Conservation (phyloP, 2,113 vertebrate genomes). For the Marcusenius ussheri region DNA sequence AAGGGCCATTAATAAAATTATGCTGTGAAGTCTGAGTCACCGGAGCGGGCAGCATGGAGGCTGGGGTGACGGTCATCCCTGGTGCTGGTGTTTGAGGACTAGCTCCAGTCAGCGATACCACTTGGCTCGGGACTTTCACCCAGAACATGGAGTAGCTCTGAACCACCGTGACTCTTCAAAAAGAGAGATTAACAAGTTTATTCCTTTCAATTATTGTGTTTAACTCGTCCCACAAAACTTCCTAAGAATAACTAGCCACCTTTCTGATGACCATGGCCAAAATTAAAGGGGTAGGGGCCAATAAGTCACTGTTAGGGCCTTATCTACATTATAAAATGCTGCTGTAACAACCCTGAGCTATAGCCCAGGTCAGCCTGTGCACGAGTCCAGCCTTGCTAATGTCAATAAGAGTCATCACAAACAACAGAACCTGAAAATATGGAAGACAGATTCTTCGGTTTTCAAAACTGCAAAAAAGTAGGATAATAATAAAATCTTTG, state of each 20-base stretch:
- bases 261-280: background rate
- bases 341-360: background rate
- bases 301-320: background rate
- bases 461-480: background rate
- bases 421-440: background rate
- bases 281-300: background rate
- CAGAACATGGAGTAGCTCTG: slow-evolving; percentile 66
- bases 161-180: slow-evolving; percentile 69
- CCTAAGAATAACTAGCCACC: background rate
- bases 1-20: background rate
- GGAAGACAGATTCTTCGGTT: background rate
- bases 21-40: slow-evolving; percentile 52
- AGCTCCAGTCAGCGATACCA: slow-evolving; percentile 57
- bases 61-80: slow-evolving; percentile 28
- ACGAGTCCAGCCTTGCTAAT: background rate
- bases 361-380: background rate
- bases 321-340: background rate
- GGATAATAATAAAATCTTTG: background rate
- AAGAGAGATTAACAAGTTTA: background rate
- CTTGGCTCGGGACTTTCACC: slow-evolving; percentile 68
- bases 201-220: background rate
- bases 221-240: background rate
- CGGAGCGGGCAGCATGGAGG: slow-evolving; percentile 46
- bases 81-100: slow-evolving; percentile 34
- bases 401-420: background rate